Conservation (phyloP, 2,113 vertebrate species). For the Sitta europaea region DNA sequence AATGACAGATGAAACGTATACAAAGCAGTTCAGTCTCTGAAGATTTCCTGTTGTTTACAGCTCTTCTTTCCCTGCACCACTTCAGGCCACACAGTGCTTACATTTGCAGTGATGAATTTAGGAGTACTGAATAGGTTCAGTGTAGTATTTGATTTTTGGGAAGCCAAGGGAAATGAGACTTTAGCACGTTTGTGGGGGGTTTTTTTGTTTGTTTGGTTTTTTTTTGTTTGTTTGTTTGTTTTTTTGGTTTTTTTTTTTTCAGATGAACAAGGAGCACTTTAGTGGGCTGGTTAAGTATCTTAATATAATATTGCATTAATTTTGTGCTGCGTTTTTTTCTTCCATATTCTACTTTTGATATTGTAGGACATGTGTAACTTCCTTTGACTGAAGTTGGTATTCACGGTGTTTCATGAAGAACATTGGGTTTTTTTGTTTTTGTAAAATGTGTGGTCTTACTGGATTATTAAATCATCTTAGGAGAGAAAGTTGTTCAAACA, state of each 20-base stretch:
- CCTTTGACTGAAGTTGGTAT: neutral
- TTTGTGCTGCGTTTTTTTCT: neutral
- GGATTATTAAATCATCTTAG: neutral
- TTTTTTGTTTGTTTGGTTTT: too few relatives aligned
- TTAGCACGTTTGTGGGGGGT: rapidly evolving
- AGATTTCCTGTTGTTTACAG: neutral
- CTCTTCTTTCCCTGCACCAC: neutral
- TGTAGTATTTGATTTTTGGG: neutral
- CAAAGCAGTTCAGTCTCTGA: neutral
- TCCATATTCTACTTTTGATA: neutral
- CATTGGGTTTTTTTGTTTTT: neutral
- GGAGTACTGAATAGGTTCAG: neutral
- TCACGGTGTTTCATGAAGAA: neutral
- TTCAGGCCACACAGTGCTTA: neutral
- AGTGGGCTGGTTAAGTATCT: neutral
- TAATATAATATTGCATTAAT: neutral
- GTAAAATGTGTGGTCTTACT: neutral
- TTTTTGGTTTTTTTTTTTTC: rapidly evolving
- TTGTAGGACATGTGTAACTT: neutral
- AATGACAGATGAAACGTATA: neutral
- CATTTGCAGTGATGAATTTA: neutral
- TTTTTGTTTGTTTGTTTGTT: too few relatives aligned
- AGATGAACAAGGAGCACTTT: neutral
- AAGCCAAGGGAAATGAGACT: neutral
- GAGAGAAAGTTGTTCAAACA: neutral